Base-by-base conservation (phyloP, 2,113 vertebrate species). In the Prietella phreatophila region DNA sequence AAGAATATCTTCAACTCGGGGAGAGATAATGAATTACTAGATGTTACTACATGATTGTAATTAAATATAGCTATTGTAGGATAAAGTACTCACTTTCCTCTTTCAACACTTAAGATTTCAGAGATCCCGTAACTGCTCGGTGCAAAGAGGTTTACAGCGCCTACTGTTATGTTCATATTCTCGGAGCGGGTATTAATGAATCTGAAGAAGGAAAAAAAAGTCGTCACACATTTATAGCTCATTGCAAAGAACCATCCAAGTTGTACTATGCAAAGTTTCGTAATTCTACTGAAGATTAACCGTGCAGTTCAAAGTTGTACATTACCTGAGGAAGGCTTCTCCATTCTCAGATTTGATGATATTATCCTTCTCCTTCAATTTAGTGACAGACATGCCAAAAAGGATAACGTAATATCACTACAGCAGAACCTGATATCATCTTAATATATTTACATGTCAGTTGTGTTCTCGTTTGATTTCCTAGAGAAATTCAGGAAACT, bases 121-220 rank as follows among this genome's bases (percentile, higher is more conserved):
- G 97, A 96, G 88, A 96, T 90, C 1, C 85, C 90, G 65, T 95
- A 94, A 86, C 91, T 90, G 25, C 92, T 85, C 14, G 55, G 78
- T 86, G 94, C 85, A 20, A 94, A 5, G 83, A 95, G 94, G 7
- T 0, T 0, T 63, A 42, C 85, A 9, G 56, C 71, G 17, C 91
- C 93, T 25, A 97, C 86, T 0, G 93, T 96, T 58, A 98, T 60
- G 86, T 92, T 96, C n/a, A 96, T 71, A 22, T 93, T 87, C 85
- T 95, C 92, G 7, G 83, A 88, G 86, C 93, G 92, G 22, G 95
- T 95, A 91, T 97, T 99, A 87, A 99, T 86, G 90, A 99, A 98
- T 92, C 98, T 99, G 95, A 47, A 92, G 79, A 33, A 25, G 47
- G n/a, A 39, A 36, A 25, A 55, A 36, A 39, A 42, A 84, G n/a